Conservation (phyloP, 1,140 invertebrate species). For the Drosophila insularis region DNA sequence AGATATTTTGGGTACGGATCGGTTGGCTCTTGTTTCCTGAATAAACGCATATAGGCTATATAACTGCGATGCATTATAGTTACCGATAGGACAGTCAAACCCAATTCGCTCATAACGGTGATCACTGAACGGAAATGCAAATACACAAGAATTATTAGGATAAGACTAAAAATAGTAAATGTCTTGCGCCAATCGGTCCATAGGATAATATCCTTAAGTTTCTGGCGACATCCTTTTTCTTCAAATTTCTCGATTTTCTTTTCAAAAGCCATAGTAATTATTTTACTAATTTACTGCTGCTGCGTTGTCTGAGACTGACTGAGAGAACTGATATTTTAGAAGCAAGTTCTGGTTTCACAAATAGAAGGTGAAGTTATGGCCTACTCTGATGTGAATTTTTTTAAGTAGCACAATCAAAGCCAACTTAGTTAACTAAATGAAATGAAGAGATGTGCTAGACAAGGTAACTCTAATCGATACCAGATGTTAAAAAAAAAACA, state of each 20-base stretch:
- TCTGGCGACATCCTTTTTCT: neutral
- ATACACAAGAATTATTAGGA: neutral
- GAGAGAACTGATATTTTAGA: too few species aligned
- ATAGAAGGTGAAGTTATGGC: too few species aligned
- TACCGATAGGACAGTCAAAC: neutral
- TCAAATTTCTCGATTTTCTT: neutral
- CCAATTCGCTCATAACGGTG: conserved; percentile 7
- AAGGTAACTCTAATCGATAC: too few species aligned
- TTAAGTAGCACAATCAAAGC: too few species aligned
- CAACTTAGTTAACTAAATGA: too few species aligned
- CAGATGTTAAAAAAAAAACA: too few species aligned
- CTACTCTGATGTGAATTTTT: too few species aligned
- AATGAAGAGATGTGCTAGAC: too few species aligned
- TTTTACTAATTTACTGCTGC: too few species aligned
- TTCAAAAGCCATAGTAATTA: neutral
- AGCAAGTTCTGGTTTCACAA: too few species aligned
- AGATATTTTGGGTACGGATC: conserved; percentile 15
- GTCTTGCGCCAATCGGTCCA: conserved; percentile 35
- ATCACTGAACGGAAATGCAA: neutral
- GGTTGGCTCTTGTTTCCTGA: neutral
- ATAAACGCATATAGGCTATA: conserved; percentile 10
- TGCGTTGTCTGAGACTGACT: too few species aligned
- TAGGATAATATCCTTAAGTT: conserved; percentile 13
- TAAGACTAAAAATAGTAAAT: neutral
- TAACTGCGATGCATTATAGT: conserved; percentile 10